These are phyloP conservation scores for Sylvilagus floridanus DNA, from an alignment of 2,797 vertebrate genomes.

Conservation along the genomic window DNA sequence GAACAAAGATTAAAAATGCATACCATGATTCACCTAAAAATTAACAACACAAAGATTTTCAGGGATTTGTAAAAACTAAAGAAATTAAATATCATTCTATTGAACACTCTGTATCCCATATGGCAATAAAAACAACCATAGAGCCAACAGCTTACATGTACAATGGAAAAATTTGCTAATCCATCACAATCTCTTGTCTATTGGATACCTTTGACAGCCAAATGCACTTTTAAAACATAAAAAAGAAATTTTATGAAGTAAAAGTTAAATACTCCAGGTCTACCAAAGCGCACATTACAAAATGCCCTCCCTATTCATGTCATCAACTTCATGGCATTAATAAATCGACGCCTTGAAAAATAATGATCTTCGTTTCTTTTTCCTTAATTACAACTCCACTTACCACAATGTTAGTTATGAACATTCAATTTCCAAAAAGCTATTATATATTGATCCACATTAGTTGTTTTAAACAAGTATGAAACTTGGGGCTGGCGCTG, in stretches of 20 bases:
- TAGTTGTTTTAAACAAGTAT: background rate
- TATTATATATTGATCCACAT: background rate
- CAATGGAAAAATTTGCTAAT: background rate
- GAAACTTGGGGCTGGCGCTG: too few relatives aligned
- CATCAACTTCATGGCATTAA: background rate
- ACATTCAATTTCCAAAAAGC: background rate
- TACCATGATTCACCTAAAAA: constrained; percentile 12
- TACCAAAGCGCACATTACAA: constrained; percentile 17
- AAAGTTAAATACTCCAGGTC: background rate
- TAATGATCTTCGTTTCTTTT: background rate
- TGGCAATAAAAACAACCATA: background rate
- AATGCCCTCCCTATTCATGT: background rate
- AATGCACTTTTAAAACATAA: background rate
- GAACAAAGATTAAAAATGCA: constrained; percentile 23
- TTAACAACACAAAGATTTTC: background rate
- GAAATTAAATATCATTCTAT: background rate
- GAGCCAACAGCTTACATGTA: constrained; percentile 4
- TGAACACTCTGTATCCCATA: background rate
- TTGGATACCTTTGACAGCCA: background rate
- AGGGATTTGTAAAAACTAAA: background rate
- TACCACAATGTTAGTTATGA: constrained; percentile 6
- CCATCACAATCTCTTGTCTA: background rate
- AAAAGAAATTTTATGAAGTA: background rate
- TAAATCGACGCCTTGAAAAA: background rate
- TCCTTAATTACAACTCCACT: constrained; percentile 45